phyloP scores from a whole-genome alignment of 2,888 invertebrate genomes.

The Pyrgus malvae region DNA sequence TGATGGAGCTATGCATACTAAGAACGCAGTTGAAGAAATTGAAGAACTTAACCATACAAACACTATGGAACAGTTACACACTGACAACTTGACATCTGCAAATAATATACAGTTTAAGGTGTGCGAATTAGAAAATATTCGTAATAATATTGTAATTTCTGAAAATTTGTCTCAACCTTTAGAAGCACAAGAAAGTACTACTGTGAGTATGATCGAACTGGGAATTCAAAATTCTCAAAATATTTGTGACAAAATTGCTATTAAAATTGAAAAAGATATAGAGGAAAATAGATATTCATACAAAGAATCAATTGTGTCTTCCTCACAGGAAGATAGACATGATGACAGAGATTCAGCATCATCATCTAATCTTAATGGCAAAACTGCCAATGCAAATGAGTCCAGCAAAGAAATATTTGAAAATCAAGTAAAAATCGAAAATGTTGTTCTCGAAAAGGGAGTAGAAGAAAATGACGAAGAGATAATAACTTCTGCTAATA shows the following conservation, averaged over 20 bases:
- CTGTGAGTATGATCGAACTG: not conserved
- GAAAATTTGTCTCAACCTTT: not conserved
- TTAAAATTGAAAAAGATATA: not conserved
- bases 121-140: no score
- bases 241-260: not conserved
- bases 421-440: not conserved
- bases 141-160: no score
- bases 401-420: not conserved
- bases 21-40: not conserved
- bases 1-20: not conserved
- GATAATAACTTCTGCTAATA: conserved; percentile 52
- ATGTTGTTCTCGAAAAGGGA: not conserved
- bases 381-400: not conserved
- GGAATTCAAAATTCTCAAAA: not conserved
- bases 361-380: not conserved
- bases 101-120: no score
- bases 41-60: not conserved
- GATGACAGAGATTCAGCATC: not conserved
- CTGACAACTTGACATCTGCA: no score
- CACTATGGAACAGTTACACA: no score
- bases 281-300: no score
- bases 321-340: no score
- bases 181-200: not conserved
- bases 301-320: no score
- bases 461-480: conserved; percentile 43